phyloP scores from a whole-genome alignment of 2,888 invertebrate species.

The Pristionchus japonicus region DNA sequence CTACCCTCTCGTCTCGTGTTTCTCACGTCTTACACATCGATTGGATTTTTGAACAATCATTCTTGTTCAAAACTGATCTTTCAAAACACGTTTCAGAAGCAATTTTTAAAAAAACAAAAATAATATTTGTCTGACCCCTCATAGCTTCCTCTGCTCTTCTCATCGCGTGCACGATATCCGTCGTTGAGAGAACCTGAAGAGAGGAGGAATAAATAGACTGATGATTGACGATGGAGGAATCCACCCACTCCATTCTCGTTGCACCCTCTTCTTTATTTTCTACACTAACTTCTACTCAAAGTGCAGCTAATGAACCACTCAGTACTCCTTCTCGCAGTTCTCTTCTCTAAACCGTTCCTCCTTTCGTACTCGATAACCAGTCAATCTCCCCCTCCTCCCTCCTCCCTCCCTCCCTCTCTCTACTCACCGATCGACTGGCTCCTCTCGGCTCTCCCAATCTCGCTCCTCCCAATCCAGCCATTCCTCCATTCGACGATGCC shows the following conservation, averaged over 20 bases:
- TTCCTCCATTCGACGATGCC: slow-evolving; percentile 22
- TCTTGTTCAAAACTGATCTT: too few relatives aligned
- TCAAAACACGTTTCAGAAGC: too few relatives aligned
- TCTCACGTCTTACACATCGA: background rate
- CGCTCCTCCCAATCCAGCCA: background rate
- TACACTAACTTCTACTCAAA: background rate
- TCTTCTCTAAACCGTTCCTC: background rate
- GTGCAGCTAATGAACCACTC: background rate
- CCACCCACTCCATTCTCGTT: background rate
- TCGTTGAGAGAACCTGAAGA: slow-evolving; percentile 31
- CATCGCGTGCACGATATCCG: slow-evolving; percentile 39
- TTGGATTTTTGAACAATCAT: background rate
- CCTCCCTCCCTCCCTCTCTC: background rate
- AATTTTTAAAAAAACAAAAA: too few relatives aligned
- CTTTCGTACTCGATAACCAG: background rate
- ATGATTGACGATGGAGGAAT: background rate
- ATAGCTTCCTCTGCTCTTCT: slow-evolving; percentile 22
- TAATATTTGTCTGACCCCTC: background rate
- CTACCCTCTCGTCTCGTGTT: background rate
- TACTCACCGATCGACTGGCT: slow-evolving; percentile 29
- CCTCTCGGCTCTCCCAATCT: slow-evolving; percentile 11
- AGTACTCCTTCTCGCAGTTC: background rate
- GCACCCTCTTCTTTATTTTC: background rate
- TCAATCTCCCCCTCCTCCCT: background rate
- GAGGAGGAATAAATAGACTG: background rate